These are phyloP conservation scores for Linyphia triangularis DNA, from an alignment of 2,888 invertebrate genomes.

Conservation along the genomic window DNA sequence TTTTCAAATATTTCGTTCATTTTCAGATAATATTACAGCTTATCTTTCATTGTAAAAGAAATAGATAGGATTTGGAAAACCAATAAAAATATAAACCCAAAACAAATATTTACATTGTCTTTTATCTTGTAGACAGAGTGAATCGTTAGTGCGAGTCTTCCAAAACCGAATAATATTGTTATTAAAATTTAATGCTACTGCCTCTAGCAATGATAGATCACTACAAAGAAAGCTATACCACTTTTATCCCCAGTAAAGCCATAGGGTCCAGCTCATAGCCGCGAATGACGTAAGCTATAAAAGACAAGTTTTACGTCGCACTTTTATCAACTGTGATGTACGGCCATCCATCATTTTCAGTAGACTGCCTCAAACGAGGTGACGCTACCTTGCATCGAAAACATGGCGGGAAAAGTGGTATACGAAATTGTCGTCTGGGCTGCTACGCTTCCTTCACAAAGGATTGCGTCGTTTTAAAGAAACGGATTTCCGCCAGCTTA, in stretches of 20 bases:
- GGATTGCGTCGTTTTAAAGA: not conserved
- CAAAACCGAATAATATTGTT: too few relatives aligned
- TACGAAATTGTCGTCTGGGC: not conserved
- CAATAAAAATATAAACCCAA: too few relatives aligned
- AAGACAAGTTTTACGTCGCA: conserved; percentile 47
- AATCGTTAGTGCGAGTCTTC: too few relatives aligned
- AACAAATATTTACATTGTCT: too few relatives aligned
- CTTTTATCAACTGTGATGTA: conserved; percentile 37
- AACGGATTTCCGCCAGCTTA: not conserved
- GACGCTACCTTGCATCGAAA: not conserved
- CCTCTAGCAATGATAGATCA: too few relatives aligned
- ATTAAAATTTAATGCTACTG: too few relatives aligned
- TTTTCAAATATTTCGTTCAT: too few relatives aligned
- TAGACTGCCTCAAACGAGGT: conserved; percentile 43
- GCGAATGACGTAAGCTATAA: conserved; percentile 31
- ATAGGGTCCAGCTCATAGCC: not conserved
- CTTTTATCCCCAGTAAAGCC: not conserved
- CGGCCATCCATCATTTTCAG: conserved; percentile 37
- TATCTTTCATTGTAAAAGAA: too few relatives aligned
- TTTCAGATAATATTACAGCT: too few relatives aligned
- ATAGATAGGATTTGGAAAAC: too few relatives aligned
- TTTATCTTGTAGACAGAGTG: too few relatives aligned
- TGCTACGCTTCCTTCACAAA: not conserved
- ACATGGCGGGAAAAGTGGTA: conserved; percentile 21
- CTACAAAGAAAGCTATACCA: too few relatives aligned